phyloP scores from a whole-genome alignment of 2,113 vertebrate genomes.

The Oncorhynchus tshawytscha region DNA sequence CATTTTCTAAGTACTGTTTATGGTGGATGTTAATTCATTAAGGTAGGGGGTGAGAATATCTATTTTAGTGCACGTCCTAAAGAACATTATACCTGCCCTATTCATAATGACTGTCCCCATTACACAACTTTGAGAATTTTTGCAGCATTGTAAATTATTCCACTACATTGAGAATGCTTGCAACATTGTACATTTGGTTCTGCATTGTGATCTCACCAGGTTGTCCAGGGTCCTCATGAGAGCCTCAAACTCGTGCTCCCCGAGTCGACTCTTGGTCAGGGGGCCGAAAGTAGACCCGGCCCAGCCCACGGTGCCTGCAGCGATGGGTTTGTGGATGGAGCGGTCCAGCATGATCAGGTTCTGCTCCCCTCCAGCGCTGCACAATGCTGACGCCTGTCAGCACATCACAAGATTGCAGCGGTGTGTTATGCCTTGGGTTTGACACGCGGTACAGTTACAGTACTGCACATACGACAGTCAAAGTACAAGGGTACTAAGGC shows the following conservation, averaged over 20 bases:
- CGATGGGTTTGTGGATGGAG: slow-evolving; percentile 76
- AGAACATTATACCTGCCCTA: neutral
- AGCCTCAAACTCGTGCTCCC: slow-evolving; percentile 95
- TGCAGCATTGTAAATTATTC: too few species aligned
- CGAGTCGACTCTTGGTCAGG: slow-evolving; percentile 90
- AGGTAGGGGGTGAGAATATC: too few species aligned
- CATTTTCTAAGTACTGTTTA: too few species aligned
- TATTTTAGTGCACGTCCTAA: too few species aligned
- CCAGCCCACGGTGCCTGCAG: slow-evolving; percentile 85
- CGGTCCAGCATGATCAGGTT: slow-evolving; percentile 92
- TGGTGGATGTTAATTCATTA: too few species aligned
- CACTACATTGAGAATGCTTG: neutral
- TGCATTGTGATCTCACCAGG: slow-evolving; percentile 69
- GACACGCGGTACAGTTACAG: neutral
- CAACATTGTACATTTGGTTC: neutral
- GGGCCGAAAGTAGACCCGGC: slow-evolving; percentile 92
- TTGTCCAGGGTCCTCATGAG: slow-evolving; percentile 98
- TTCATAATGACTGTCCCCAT: neutral
- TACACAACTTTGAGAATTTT: too few species aligned
- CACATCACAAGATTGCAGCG: neutral
- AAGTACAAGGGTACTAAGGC: neutral
- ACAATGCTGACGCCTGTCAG: slow-evolving; percentile 84
- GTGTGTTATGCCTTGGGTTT: neutral
- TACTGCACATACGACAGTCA: neutral
- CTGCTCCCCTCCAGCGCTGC: slow-evolving; percentile 80